Base-by-base conservation (phyloP, 1,140 invertebrate species). In the Pectinophora gossypiella region DNA sequence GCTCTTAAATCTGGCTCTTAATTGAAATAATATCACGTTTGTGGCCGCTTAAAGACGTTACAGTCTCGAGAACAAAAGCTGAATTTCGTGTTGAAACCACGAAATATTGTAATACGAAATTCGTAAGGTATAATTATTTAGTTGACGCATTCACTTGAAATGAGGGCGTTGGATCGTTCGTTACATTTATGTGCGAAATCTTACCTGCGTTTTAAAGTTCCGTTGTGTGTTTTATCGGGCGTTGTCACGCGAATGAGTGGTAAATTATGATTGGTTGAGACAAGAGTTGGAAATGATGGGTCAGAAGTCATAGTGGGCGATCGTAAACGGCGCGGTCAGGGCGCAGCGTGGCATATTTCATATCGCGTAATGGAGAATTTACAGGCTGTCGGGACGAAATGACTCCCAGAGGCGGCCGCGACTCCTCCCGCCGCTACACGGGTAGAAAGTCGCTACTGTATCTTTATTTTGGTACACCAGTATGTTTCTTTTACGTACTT, bases 301-400 rank as follows among this genome's bases (percentile, higher is more conserved):
- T 66, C 63, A 64, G 70, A 75, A 72, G 76, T 75, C 59, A 72
- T 73, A 66, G 62, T 54, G 40, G 55, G 40, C 55, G 50, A 52
- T 76, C 63, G 65, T 73, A 78, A 79, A 69, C 56, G 64, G 54
- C 48, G 58, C 44, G 36, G 36, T 15, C 36, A 18, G 42, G 42
- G 64, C 58, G 45, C 62, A 59, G 51, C 47, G 48, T 47, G 61
- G 68, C 72, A 87, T 88, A 86, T 85, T 80, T 87, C 85, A 86
- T 87, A 87, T 79, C 76, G 68, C 59, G 77, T 86, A 88, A 88
- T 85, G 78, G 85, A 72, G 80, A 87, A 88, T 88, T 88, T 88
- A 88, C 84, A 84, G 77, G 76, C 81, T 85, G 87, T 87, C 85
- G 71, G 77, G 59, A 40, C 61, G 76, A 74, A 88, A 88, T 88